Conservation (phyloP, 2,888 invertebrate species). For the Drosophila mayaguana region DNA sequence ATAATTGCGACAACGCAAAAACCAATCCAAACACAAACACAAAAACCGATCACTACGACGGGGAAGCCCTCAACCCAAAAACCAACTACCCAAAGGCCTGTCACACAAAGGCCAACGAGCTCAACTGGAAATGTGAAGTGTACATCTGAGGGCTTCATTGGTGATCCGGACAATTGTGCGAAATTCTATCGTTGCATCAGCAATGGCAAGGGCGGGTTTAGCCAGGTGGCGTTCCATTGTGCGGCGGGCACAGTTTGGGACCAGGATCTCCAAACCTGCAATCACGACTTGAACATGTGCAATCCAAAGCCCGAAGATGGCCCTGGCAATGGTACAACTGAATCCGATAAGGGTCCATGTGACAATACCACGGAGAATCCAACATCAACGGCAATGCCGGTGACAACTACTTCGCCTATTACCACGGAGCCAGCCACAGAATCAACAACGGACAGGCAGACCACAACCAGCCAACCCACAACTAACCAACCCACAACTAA, state of each 20-base stretch:
- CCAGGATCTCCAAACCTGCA: slow-evolving; percentile 84
- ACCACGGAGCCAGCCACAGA: slow-evolving; percentile 33
- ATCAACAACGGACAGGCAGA: slow-evolving; percentile 20
- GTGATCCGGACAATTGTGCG: slow-evolving; percentile 86
- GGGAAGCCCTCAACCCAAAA: slow-evolving; percentile 11
- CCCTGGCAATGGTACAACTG: slow-evolving; percentile 42
- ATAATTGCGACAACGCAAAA: slow-evolving; percentile 11
- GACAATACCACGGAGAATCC: slow-evolving; percentile 35
- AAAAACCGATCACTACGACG: slow-evolving; percentile 4
- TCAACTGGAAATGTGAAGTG: slow-evolving; percentile 80
- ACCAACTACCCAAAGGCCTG: slow-evolving; percentile 27
- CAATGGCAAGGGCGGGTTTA: slow-evolving; percentile 87
- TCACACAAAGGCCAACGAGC: slow-evolving; percentile 44
- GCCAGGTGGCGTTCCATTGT: slow-evolving; percentile 88
- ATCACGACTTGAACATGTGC: slow-evolving; percentile 81
- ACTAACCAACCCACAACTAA: slow-evolving; percentile 10
- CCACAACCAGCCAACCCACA: slow-evolving; percentile 10
- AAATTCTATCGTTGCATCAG: slow-evolving; percentile 90
- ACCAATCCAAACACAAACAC: slow-evolving; percentile 40
- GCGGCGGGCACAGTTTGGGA: slow-evolving; percentile 89
- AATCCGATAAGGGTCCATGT: slow-evolving; percentile 50
- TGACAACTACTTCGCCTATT: slow-evolving; percentile 31
- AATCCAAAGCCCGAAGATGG: slow-evolving; percentile 41
- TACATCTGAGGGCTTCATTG: slow-evolving; percentile 84
- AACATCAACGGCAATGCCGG: slow-evolving; percentile 26